A percentile compares a stretch with the other conserved stretches of the same genome.
Conservation (phyloP, 2,113 vertebrate species). For the Myanophis thanlyinensis region DNA sequence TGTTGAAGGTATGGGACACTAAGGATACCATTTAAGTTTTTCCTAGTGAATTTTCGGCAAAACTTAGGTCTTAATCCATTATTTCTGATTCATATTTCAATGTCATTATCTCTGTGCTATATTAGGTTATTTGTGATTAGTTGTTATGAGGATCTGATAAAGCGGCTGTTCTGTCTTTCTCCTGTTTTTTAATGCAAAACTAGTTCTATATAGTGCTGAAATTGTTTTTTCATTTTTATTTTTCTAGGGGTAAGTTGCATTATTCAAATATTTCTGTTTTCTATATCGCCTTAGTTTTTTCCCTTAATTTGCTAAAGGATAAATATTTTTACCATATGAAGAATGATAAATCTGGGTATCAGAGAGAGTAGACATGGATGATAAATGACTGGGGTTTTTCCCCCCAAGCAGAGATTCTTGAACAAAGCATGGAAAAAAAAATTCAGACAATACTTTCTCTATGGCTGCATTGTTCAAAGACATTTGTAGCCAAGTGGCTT, state of each 20-base stretch:
- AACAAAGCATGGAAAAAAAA: background rate
- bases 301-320: background rate
- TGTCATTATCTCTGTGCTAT: background rate
- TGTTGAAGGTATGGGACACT: too few species aligned
- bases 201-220: background rate
- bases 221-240: background rate
- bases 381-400: background rate
- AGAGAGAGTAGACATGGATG: background rate
- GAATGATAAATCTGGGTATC: background rate
- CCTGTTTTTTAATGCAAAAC: background rate
- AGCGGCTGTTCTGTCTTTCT: background rate
- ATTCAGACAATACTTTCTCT: constrained; percentile 18
- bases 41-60: background rate
- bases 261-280: background rate
- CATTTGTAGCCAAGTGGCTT: background rate
- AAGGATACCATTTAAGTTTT: background rate
- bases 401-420: fast-evolving
- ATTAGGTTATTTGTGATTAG: background rate
- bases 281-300: constrained; percentile 20
- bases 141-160: background rate
- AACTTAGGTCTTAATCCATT: background rate
- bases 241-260: background rate
- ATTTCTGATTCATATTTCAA: background rate
- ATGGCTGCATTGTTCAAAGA: constrained; percentile 1
- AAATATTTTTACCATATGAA: constrained; percentile 18